phyloP scores from a whole-genome alignment of 2,113 vertebrate species.

The Blennius ocellaris region DNA sequence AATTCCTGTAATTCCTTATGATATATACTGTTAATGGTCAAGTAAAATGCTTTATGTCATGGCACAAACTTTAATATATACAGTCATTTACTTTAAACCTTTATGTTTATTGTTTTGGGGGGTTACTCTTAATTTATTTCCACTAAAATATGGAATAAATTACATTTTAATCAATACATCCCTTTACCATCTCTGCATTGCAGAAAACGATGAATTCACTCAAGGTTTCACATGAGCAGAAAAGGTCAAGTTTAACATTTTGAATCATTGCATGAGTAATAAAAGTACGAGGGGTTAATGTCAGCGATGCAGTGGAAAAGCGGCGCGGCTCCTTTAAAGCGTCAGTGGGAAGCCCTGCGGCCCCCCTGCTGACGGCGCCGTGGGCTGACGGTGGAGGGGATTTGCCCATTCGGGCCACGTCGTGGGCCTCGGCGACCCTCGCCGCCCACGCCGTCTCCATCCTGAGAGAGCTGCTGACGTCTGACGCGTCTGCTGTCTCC shows the following conservation, averaged over 20 bases:
- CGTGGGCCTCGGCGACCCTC: slow-evolving; percentile 63
- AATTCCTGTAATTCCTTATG: too few species aligned
- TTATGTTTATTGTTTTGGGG: too few species aligned
- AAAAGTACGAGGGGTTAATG: slow-evolving; percentile 6
- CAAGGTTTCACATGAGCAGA: too few species aligned
- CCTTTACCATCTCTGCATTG: too few species aligned
- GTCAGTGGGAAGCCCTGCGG: slow-evolving; percentile 38
- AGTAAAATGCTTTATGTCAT: too few species aligned
- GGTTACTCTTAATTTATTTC: too few species aligned
- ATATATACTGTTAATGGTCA: too few species aligned
- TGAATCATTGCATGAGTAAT: not conserved
- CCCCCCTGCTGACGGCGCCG: slow-evolving; percentile 42
- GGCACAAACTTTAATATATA: too few species aligned
- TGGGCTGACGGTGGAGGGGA: slow-evolving; percentile 63
- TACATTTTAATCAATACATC: too few species aligned
- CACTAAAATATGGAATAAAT: too few species aligned
- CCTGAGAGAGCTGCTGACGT: slow-evolving; percentile 67
- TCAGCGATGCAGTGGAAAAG: slow-evolving; percentile 16
- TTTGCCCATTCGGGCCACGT: slow-evolving; percentile 63
- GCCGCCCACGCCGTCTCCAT: slow-evolving; percentile 54
- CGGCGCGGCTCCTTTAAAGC: slow-evolving; percentile 40
- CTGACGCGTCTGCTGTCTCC: slow-evolving; percentile 55
- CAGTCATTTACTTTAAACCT: too few species aligned
- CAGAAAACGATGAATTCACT: too few species aligned
- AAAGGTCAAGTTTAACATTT: slow-evolving; percentile 6